phyloP scores from a whole-genome alignment of 2,113 vertebrate genomes.

The Lepus europaeus region DNA sequence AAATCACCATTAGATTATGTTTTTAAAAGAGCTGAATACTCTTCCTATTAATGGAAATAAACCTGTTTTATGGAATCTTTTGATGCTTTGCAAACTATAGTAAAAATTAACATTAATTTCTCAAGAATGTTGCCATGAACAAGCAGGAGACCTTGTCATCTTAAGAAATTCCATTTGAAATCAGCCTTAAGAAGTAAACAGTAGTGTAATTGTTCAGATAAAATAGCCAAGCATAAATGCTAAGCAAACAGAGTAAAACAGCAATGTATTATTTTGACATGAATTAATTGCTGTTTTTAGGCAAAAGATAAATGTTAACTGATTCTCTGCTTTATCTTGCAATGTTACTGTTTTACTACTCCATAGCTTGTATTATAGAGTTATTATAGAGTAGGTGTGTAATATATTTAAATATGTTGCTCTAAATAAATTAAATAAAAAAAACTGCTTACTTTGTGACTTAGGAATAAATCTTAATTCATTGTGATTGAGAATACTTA shows the following conservation, averaged over 20 bases:
- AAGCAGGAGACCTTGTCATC: slow-evolving; percentile 71
- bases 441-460: background rate
- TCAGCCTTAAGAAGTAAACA: slow-evolving; percentile 63
- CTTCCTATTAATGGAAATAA: slow-evolving; percentile 81
- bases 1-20: slow-evolving; percentile 75
- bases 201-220: slow-evolving; percentile 60
- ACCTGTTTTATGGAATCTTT: slow-evolving; percentile 74
- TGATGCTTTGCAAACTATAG: slow-evolving; percentile 77
- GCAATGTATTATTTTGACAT: slow-evolving; percentile 69
- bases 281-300: slow-evolving; percentile 73
- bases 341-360: slow-evolving; percentile 35
- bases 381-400: slow-evolving; percentile 34
- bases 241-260: slow-evolving; percentile 72
- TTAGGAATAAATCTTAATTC: slow-evolving; percentile 26
- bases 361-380: slow-evolving; percentile 45
- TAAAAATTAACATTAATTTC: slow-evolving; percentile 83
- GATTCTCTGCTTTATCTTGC: slow-evolving; percentile 63
- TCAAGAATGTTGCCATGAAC: slow-evolving; percentile 78
- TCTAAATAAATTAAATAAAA: slow-evolving; percentile 27
- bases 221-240: slow-evolving; percentile 71
- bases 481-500: slow-evolving; percentile 8
- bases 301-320: slow-evolving; percentile 57
- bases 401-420: slow-evolving; percentile 47
- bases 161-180: slow-evolving; percentile 70
- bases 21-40: slow-evolving; percentile 77